Evolutionary conservation across 35 echinoderm and acorn worm genomes (phyloP).

Genomic region (Lytechinus pictus): DNA sequence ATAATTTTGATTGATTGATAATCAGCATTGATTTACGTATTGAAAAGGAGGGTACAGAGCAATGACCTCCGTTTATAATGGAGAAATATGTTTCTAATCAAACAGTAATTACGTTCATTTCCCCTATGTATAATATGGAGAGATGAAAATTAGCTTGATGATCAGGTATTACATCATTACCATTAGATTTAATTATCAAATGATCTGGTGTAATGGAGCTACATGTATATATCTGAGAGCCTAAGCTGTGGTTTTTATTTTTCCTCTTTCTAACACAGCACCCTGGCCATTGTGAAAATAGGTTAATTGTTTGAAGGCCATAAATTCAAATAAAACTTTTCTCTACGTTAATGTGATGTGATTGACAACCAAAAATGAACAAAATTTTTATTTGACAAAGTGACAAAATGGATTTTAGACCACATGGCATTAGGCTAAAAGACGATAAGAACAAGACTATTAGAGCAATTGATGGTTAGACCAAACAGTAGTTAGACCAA

Average conservation of each 20-base stretch:
- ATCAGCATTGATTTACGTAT: neutral
- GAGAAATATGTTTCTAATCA: neutral
- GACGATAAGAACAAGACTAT: too few relatives aligned
- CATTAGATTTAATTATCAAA: neutral
- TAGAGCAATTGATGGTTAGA: too few relatives aligned
- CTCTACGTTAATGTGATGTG: too few relatives aligned
- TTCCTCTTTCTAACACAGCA: neutral
- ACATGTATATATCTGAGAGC: neutral
- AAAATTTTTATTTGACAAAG: too few relatives aligned
- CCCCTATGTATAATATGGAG: neutral
- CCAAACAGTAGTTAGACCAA: too few relatives aligned
- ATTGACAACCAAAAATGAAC: too few relatives aligned
- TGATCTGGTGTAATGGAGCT: neutral
- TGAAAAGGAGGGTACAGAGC: neutral
- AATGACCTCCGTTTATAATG: neutral
- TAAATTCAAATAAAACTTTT: neutral
- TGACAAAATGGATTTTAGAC: too few relatives aligned
- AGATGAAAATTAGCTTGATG: neutral
- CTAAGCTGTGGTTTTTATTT: neutral
- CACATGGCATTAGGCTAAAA: too few relatives aligned
- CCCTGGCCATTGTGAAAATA: neutral
- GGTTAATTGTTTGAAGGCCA: neutral
- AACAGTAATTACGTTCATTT: neutral
- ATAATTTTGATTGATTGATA: neutral
- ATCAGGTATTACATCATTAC: neutral